A percentile compares a stretch with the other conserved stretches of the same genome.
Evolutionary conservation across 2,888 invertebrate genomes (phyloP).

Genomic region (Morpho deidamia): DNA sequence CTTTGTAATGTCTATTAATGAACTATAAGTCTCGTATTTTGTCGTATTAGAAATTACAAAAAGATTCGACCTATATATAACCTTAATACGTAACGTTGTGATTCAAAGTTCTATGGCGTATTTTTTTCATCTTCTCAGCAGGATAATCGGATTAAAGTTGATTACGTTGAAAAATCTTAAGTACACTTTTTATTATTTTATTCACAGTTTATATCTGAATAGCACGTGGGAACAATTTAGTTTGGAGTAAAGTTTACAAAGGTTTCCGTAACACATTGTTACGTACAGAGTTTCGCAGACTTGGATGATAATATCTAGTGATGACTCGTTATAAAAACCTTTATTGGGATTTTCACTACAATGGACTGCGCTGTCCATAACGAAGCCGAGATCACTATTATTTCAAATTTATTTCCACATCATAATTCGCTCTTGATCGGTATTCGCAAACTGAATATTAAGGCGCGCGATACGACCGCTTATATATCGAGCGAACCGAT

Average conservation of each 20-base stretch:
- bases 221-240: conserved; percentile 7
- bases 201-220: conserved; percentile 9
- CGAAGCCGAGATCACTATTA: too few relatives aligned
- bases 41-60: conserved; percentile 30
- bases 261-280: neutral
- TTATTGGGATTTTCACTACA: too few relatives aligned
- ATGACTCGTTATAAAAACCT: too few relatives aligned
- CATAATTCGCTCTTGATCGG: too few relatives aligned
- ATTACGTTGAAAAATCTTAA: conserved; percentile 16
- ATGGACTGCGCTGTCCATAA: too few relatives aligned
- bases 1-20: conserved; percentile 47
- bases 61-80: neutral
- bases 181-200: conserved; percentile 13
- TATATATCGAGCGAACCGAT: too few relatives aligned
- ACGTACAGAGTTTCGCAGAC: too few relatives aligned
- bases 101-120: neutral
- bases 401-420: too few relatives aligned
- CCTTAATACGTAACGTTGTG: conserved; percentile 1
- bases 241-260: conserved; percentile 4
- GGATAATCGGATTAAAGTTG: conserved; percentile 25
- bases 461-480: too few relatives aligned
- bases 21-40: conserved; percentile 39
- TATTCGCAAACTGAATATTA: too few relatives aligned
- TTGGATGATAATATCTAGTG: too few relatives aligned
- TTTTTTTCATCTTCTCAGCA: conserved; percentile 5